A percentile compares a stretch with the other conserved stretches of the same genome.
These are phyloP conservation scores for Hiodon alosoides DNA, from an alignment of 2,113 vertebrate species.

Conservation along the genomic window DNA sequence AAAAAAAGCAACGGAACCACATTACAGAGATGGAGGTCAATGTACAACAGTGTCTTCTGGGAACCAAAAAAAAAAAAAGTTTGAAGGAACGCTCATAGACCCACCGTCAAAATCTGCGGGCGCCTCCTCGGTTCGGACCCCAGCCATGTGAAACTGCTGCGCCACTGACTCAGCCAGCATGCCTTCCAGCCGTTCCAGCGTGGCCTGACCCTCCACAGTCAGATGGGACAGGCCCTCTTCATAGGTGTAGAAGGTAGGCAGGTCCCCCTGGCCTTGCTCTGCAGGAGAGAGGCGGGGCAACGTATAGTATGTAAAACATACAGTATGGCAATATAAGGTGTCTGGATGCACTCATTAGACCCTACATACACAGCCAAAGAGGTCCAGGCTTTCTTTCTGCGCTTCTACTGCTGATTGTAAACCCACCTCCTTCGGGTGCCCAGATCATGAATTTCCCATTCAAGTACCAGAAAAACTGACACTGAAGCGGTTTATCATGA, in stretches of 20 bases:
- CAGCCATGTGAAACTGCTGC: constrained; percentile 91
- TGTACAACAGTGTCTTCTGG: background rate
- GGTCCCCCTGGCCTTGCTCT: constrained; percentile 78
- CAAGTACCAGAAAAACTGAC: no score
- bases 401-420: no score
- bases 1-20: no score
- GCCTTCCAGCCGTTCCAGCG: constrained; percentile 84
- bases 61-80: background rate
- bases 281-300: constrained; percentile 22
- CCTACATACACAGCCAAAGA: no score
- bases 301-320: background rate
- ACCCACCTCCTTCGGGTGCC: no score
- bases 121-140: constrained; percentile 80
- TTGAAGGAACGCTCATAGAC: background rate
- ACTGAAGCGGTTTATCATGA: no score
- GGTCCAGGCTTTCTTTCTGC: no score
- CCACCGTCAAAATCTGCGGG: constrained; percentile 78
- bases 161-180: constrained; percentile 85
- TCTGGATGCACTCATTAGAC: no score
- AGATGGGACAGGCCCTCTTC: constrained; percentile 88
- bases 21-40: background rate
- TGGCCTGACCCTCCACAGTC: constrained; percentile 86
- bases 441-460: no score
- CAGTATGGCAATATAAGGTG: no score
- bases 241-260: constrained; percentile 89